These are phyloP conservation scores for Sepioteuthis lessoniana DNA, from an alignment of 2,888 invertebrate species.

Conservation along the genomic window DNA sequence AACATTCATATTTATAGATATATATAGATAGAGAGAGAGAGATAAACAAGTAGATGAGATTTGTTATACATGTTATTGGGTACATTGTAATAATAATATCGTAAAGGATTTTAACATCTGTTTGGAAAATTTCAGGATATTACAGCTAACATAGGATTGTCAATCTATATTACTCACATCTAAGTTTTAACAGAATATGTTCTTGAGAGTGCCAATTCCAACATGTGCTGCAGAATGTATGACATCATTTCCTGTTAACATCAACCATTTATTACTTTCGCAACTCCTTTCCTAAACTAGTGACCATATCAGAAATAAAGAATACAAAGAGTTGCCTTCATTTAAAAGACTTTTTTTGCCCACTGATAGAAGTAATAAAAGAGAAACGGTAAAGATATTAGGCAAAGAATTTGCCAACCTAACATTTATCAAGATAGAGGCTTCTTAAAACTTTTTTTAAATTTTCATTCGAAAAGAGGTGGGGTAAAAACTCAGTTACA, in stretches of 20 bases:
- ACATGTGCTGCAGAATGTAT: background rate
- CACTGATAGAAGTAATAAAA: background rate
- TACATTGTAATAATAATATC: background rate
- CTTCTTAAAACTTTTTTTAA: too few species aligned
- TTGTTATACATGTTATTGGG: background rate
- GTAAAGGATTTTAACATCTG: background rate
- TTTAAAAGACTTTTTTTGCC: background rate
- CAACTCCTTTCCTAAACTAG: background rate
- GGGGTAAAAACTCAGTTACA: too few species aligned
- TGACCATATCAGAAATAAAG: background rate
- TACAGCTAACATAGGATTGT: background rate
- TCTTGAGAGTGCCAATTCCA: background rate
- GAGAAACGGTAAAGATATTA: too few species aligned
- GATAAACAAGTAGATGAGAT: background rate
- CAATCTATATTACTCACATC: background rate
- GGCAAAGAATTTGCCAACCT: too few species aligned
- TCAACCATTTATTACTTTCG: too few species aligned
- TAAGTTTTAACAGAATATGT: background rate
- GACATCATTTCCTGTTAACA: background rate
- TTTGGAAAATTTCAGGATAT: background rate
- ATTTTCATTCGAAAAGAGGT: too few species aligned
- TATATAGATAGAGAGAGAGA: background rate
- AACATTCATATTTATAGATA: background rate
- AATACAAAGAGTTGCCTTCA: background rate
- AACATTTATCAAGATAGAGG: too few species aligned